Percentiles rank a stretch among this genome's conserved stretches.
Conservation (phyloP, 2,113 vertebrate genomes). For the Ivindomyrus marchei region DNA sequence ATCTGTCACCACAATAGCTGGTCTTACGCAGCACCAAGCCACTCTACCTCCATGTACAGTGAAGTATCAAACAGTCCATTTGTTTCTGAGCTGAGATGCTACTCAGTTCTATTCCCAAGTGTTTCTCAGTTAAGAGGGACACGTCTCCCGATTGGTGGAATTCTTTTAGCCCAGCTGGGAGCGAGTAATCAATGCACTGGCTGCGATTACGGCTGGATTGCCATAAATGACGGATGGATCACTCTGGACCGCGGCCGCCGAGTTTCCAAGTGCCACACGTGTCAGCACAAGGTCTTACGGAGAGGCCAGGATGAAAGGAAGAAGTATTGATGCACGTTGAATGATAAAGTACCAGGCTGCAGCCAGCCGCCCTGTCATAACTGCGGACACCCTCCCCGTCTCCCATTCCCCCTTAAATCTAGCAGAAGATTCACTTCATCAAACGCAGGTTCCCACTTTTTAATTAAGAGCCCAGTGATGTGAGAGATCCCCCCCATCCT, state of each 20-base stretch:
- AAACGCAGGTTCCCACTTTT: constrained; percentile 4
- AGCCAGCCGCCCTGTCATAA: neutral
- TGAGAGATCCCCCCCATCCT: neutral
- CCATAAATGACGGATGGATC: constrained; percentile 29
- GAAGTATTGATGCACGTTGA: neutral
- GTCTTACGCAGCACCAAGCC: constrained; percentile 32
- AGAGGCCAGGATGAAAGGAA: constrained; percentile 33
- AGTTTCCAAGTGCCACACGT: constrained; percentile 27
- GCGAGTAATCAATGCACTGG: constrained; percentile 24
- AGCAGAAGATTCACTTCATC: neutral
- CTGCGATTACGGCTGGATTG: constrained; percentile 29
- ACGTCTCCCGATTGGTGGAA: neutral
- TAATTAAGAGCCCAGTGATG: constrained; percentile 17
- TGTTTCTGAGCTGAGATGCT: constrained; percentile 33
- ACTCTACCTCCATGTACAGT: constrained; percentile 24
- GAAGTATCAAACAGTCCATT: constrained; percentile 31
- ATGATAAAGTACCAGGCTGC: constrained; percentile 24
- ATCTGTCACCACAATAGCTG: constrained; percentile 17
- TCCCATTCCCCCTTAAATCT: neutral
- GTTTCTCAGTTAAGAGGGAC: constrained; percentile 8
- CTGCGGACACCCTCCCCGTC: neutral
- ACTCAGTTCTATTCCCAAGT: constrained; percentile 27
- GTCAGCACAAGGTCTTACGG: constrained; percentile 31
- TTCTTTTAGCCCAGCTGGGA: constrained; percentile 11
- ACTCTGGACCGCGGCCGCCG: constrained; percentile 1